Base-by-base conservation (phyloP, 2,113 vertebrate species). In the Vidua macroura region DNA sequence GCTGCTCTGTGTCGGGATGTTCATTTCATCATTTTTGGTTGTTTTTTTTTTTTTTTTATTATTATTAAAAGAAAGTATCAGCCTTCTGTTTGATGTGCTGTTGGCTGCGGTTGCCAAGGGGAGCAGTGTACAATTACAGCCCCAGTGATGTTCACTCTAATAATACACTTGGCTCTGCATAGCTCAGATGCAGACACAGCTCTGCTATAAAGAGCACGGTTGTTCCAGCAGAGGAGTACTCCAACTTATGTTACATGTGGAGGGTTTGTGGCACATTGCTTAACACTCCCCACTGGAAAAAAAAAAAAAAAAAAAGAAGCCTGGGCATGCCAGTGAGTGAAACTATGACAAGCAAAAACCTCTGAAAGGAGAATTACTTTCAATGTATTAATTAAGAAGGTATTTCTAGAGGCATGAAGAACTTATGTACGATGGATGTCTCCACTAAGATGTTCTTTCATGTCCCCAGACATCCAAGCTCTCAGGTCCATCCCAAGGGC, bases 1-100 rank as follows among this genome's bases (percentile, higher is more conserved):
- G 91, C 97, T 94, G 24, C 39, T 82, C 92, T 80, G 55, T 25
- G 72, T 64, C 0, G 11, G 86, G 91, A 93, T 70, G 82, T 14
- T 46, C 39, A 28, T 15, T 91, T 87, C 4, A 0, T 44, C 52
- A 75, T 62, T 37, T 21, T 23, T 43, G 4, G 1, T 13, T 25
- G 51, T 67, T 46, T 66, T 90, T 82, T 25, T 53, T 67, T 46
- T 66, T 90, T 82, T 70, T 6, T 46, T 14, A 69, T 82, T 69
- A 74, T 83, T 76, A 81, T 88, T 81, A 83, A 96, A 94, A 97
- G 97, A 97, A 97, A 92, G 97, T 98, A 97, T 97, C 86, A 95
- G 96, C 96, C 97, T 98, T 98, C 97, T 98, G 98, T 98, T 98
- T 97, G 96, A 98, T 94, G 96, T 98, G 98, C 97, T 98, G 97